These are phyloP conservation scores for Heterodera carotae DNA, from an alignment of 1,140 invertebrate species.

Conservation along the genomic window DNA sequence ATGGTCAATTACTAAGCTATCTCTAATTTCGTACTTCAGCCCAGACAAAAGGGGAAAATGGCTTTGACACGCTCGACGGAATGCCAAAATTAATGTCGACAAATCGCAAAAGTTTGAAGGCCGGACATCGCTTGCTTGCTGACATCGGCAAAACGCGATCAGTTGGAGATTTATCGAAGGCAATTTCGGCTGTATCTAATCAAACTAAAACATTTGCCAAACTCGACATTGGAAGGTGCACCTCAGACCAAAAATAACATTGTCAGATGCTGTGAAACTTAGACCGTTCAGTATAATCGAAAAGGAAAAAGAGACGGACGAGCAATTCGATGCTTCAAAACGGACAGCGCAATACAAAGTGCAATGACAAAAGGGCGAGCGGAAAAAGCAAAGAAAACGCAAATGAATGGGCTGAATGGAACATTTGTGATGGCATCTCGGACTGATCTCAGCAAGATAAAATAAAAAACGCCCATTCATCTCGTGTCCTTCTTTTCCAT, in stretches of 20 bases:
- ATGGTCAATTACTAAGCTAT: neutral
- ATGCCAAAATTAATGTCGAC: conserved; percentile 12
- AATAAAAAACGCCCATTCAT: neutral
- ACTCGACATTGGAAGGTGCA: neutral
- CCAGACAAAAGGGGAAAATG: neutral
- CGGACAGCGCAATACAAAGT: neutral
- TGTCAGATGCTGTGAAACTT: neutral
- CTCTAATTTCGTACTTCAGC: conserved; percentile 2
- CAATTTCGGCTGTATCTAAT: neutral
- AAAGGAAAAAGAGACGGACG: neutral
- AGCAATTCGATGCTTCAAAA: neutral
- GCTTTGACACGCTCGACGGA: conserved; percentile 17
- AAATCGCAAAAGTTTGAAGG: conserved; percentile 23
- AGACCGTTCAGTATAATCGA: neutral
- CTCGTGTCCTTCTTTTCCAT: neutral
- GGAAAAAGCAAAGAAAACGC: neutral
- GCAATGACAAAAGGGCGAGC: neutral
- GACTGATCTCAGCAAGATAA: neutral
- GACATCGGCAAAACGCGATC: conserved; percentile 22
- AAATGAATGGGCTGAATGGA: neutral
- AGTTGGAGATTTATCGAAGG: conserved; percentile 8
- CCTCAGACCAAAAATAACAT: neutral
- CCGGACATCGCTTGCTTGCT: conserved; percentile 8
- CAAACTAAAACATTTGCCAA: neutral
- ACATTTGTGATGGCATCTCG: neutral